Evolutionary conservation across 2,113 vertebrate genomes (phyloP), one percentile per base, ranked within the genome.

Genomic region (Euleptes europaea): DNA sequence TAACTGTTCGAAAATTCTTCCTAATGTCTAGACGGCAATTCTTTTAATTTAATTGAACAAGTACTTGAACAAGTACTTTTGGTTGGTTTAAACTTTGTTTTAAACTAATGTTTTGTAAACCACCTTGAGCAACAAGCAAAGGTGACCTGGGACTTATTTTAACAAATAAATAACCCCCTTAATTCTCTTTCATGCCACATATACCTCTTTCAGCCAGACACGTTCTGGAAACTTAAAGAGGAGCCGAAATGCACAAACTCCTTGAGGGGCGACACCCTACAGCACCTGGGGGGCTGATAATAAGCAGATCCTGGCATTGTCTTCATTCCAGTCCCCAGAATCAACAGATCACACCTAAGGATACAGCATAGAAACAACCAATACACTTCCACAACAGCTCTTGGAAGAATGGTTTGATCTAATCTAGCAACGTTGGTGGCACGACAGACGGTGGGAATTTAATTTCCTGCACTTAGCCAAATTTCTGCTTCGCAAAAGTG

Each of bases 301-400:
- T 51, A 83, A 73, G 72, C 35, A 63, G 70, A 54, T 33, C 42
- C 80, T 35, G 17, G 38, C 35, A 60, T 60, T 73, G 51, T 63
- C 21, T 60, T 82, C 81, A 83, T 73, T 83, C 70, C 81, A 83
- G 28, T 21, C 10, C 28, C 54, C 38, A 60, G 80, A 83, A 83
- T 83, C 54, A 31, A 71, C 81, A 83, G 17, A 38, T 73, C 81
- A 63, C 49, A 11, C 38, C 81, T 44, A 63, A 83, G 35, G 28
- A 31, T 17, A 63, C 35, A 38, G 71, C 33, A 73, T 38, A 63
- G 38, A 63, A 63, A 54, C 38, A 33, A 73, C 14, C 49, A 44
- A 19, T 31, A 31, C 38, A 31, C 1, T 7, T 2, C 26, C 35
- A 54, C 38, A 71, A 67, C 71, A 87, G 11, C 35, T 31, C 21